Conservation (phyloP, 2,888 invertebrate genomes). For the Drosophila pseudotakahashii region DNA sequence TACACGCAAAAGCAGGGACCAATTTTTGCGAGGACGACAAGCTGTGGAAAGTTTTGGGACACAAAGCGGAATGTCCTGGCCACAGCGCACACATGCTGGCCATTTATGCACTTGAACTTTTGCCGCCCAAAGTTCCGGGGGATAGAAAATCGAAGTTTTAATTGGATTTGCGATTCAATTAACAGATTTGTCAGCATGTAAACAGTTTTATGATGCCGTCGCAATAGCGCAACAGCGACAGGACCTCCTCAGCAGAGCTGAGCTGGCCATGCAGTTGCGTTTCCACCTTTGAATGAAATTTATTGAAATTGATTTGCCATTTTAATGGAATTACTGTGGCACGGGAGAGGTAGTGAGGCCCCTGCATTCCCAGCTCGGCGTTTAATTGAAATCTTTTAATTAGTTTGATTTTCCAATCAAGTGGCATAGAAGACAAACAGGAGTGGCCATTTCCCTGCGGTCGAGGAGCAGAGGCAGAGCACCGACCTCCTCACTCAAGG, state of each 20-base stretch:
- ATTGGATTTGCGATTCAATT: conserved; percentile 84
- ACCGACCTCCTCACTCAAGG: conserved; percentile 54
- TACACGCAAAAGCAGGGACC: conserved; percentile 24
- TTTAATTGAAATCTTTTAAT: conserved; percentile 82
- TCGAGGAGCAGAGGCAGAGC: neutral
- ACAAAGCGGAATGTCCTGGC: conserved; percentile 50
- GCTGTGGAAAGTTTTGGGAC: conserved; percentile 21
- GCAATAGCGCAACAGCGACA: conserved; percentile 16
- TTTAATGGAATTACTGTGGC: conserved; percentile 76
- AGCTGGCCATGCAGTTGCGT: conserved; percentile 44
- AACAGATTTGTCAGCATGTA: conserved; percentile 81
- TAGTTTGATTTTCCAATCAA: conserved; percentile 82
- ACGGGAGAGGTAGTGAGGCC: conserved; percentile 6
- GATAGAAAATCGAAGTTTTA: conserved; percentile 80
- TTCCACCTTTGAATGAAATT: conserved; percentile 67
- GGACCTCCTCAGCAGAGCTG: neutral
- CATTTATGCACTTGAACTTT: conserved; percentile 75
- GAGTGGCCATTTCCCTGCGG: conserved; percentile 33
- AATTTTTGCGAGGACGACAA: conserved; percentile 12
- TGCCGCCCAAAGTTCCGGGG: conserved; percentile 56
- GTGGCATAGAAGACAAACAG: conserved; percentile 55
- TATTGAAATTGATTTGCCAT: conserved; percentile 80
- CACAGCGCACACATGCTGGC: conserved; percentile 68
- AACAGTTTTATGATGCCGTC: conserved; percentile 72
- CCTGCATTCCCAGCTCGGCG: conserved; percentile 60